phyloP scores from a whole-genome alignment of 2,888 invertebrate species.

The Zygothrica quintamaculata region DNA sequence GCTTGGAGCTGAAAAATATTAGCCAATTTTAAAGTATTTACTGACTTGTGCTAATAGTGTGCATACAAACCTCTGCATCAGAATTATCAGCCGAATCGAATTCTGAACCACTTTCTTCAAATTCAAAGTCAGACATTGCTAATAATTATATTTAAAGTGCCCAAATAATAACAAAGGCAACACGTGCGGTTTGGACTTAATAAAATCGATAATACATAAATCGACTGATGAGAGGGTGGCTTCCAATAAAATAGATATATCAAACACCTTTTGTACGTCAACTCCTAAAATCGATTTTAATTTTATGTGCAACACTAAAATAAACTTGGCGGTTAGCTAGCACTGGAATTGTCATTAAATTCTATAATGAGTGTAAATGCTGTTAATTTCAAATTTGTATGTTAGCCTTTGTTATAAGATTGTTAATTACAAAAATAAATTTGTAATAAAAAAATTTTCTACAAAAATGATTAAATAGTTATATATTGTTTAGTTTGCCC shows the following conservation, averaged over 20 bases:
- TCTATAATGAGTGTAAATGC: too few relatives aligned
- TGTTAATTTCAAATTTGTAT: slow-evolving; percentile 1
- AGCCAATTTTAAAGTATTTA: background rate
- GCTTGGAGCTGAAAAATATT: slow-evolving; percentile 90
- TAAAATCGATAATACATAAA: slow-evolving; percentile 38
- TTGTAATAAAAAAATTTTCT: too few relatives aligned
- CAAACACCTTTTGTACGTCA: slow-evolving; percentile 17
- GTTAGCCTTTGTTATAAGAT: slow-evolving; percentile 1
- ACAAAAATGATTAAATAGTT: too few relatives aligned
- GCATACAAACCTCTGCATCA: slow-evolving; percentile 80
- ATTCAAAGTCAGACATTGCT: slow-evolving; percentile 71
- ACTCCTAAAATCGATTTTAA: background rate
- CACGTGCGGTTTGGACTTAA: slow-evolving; percentile 57
- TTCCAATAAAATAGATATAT: background rate
- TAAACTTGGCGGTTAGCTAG: too few relatives aligned
- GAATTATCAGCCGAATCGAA: slow-evolving; percentile 80
- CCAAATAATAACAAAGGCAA: slow-evolving; percentile 64
- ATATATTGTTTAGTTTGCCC: too few relatives aligned
- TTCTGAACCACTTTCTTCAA: slow-evolving; percentile 78
- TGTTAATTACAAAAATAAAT: too few relatives aligned
- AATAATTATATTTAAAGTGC: slow-evolving; percentile 16
- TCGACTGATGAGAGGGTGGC: slow-evolving; percentile 21
- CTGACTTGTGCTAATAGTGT: background rate
- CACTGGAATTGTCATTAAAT: background rate
- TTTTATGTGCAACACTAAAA: background rate